Evolutionary conservation across 2,888 invertebrate genomes (phyloP).

Genomic region (Diachrysia chrysitis): DNA sequence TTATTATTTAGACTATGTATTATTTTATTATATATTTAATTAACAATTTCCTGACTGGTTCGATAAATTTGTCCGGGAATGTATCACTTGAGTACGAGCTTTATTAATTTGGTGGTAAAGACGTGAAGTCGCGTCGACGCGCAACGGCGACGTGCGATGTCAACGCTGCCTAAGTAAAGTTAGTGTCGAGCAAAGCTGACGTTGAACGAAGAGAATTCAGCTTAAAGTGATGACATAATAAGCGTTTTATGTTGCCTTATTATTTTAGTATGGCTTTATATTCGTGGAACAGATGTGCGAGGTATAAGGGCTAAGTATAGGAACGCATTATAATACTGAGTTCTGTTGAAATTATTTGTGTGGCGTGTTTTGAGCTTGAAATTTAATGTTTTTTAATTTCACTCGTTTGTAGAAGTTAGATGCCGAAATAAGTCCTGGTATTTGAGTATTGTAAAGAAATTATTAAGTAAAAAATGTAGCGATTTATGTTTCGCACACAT

Average conservation of each 20-base stretch:
- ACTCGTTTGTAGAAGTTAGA: no score
- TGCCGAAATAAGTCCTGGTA: no score
- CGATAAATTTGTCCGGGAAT: slow-evolving; percentile 14
- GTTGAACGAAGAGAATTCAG: not conserved
- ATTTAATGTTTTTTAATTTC: no score
- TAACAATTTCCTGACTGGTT: not conserved
- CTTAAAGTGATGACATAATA: not conserved
- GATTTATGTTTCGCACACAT: no score
- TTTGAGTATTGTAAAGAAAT: no score
- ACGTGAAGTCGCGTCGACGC: slow-evolving; percentile 5
- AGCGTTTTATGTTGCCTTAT: not conserved
- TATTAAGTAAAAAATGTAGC: no score
- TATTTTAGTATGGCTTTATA: slow-evolving; percentile 2
- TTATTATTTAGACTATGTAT: no score
- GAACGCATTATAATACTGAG: not conserved
- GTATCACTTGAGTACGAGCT: not conserved
- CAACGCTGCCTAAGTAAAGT: slow-evolving; percentile 9
- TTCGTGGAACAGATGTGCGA: not conserved
- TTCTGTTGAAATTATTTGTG: no score
- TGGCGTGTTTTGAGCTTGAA: no score
- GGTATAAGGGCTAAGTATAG: not conserved
- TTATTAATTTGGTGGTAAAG: slow-evolving; percentile 9
- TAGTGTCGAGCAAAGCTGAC: slow-evolving; percentile 24
- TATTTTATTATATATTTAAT: no score
- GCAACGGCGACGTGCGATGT: slow-evolving; percentile 6